phyloP scores from a whole-genome alignment of 2,797 vertebrate genomes.

The Schizopygopsis malacanthus region DNA sequence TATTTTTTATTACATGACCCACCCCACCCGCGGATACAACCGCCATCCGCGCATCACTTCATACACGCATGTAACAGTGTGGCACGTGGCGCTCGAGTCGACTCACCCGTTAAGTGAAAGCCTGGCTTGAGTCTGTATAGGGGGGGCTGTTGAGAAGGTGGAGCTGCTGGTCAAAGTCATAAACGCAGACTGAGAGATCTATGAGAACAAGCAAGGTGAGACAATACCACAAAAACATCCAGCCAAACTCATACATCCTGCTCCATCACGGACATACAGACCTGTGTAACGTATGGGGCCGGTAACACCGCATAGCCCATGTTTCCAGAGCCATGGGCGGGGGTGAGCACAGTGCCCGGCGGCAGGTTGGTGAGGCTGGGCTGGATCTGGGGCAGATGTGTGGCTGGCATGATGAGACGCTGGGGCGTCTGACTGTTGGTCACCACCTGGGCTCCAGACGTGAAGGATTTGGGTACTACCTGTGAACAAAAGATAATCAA shows the following conservation, averaged over 20 bases:
- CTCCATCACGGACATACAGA: conserved; percentile 62
- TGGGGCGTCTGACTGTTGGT: conserved; percentile 92
- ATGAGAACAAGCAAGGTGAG: conserved; percentile 18
- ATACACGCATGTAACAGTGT: not conserved
- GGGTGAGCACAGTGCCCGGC: conserved; percentile 91
- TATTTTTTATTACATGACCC: too few species aligned
- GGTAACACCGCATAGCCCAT: conserved; percentile 95
- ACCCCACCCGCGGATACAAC: too few species aligned
- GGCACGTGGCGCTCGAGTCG: not conserved
- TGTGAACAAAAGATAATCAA: conserved; percentile 57
- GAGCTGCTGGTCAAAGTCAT: conserved; percentile 94
- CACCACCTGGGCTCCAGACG: conserved; percentile 86
- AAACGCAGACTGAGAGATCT: conserved; percentile 93
- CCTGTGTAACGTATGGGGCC: conserved; percentile 98
- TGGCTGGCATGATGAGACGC: conserved; percentile 97
- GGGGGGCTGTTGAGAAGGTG: conserved; percentile 82
- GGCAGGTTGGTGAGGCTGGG: conserved; percentile 97
- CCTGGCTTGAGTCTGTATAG: conserved; percentile 91
- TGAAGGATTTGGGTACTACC: conserved; percentile 92
- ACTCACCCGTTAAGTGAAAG: conserved; percentile 93
- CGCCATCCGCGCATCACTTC: too few species aligned
- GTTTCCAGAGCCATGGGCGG: conserved; percentile 89
- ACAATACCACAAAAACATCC: not conserved
- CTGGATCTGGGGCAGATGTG: conserved; percentile 94
- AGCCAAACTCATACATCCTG: not conserved